phyloP scores from a whole-genome alignment of 2,113 vertebrate species.

The Sceloporus undulatus region DNA sequence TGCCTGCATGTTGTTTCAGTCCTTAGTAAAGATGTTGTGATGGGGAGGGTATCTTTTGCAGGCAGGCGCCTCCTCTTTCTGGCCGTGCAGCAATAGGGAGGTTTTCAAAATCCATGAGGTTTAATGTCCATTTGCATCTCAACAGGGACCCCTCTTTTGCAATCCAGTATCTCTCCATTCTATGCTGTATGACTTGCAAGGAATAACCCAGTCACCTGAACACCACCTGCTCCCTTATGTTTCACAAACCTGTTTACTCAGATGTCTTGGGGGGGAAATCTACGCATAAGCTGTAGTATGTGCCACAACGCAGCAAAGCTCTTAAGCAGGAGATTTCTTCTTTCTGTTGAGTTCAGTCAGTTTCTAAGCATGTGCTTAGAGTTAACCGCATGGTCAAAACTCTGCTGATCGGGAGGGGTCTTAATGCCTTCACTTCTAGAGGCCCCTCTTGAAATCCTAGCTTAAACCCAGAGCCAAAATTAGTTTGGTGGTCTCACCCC shows the following conservation, averaged over 20 bases:
- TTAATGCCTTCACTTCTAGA: constrained; percentile 32
- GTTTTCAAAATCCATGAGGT: too few relatives aligned
- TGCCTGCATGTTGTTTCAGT: too few relatives aligned
- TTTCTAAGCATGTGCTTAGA: constrained; percentile 20
- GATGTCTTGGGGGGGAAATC: background rate
- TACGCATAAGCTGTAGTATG: background rate
- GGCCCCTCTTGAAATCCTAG: constrained; percentile 35
- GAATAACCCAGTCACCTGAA: background rate
- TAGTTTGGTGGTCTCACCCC: constrained; percentile 26
- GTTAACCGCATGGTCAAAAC: constrained; percentile 5
- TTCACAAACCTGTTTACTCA: background rate
- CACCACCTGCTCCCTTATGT: background rate
- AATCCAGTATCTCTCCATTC: too few relatives aligned
- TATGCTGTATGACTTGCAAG: background rate
- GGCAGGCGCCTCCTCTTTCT: too few relatives aligned
- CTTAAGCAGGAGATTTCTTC: constrained; percentile 11
- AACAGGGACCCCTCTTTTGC: too few relatives aligned
- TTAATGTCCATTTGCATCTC: too few relatives aligned
- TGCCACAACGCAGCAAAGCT: constrained; percentile 3
- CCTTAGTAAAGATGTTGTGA: too few relatives aligned
- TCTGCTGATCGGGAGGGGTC: constrained; percentile 5
- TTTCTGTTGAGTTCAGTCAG: constrained; percentile 5
- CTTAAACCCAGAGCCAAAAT: constrained; percentile 40
- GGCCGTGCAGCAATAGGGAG: too few relatives aligned
- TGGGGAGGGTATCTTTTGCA: too few relatives aligned